These are phyloP conservation scores for Nothobranchius kuhntae DNA, from an alignment of 2,113 vertebrate genomes.

Conservation along the genomic window DNA sequence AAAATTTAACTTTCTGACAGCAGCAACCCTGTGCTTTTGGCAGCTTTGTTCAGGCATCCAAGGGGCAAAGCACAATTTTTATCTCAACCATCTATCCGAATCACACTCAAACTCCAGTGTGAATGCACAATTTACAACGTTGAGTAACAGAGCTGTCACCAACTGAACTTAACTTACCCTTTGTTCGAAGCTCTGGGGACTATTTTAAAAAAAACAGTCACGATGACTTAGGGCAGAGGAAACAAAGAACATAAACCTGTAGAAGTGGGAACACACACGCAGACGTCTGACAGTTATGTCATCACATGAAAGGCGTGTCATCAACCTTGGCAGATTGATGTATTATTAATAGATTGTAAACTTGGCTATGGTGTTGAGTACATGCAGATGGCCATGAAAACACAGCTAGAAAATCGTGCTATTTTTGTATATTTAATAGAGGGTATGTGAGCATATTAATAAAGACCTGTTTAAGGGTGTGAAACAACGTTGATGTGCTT, in stretches of 20 bases:
- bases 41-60: slow-evolving; percentile 10
- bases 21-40: slow-evolving; percentile 4
- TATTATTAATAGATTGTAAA: slow-evolving; percentile 18
- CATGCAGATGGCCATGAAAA: slow-evolving; percentile 21
- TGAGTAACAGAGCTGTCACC: slow-evolving; percentile 37
- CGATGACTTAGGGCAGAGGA: slow-evolving; percentile 51
- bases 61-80: slow-evolving; percentile 6
- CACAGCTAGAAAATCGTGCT: not conserved
- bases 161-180: slow-evolving; percentile 21
- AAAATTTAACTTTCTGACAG: not conserved
- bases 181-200: slow-evolving; percentile 36
- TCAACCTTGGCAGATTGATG: slow-evolving; percentile 35
- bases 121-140: slow-evolving; percentile 18
- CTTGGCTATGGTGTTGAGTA: not conserved
- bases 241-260: slow-evolving; percentile 14
- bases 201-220: slow-evolving; percentile 46
- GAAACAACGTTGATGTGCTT: slow-evolving; percentile 25
- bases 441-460: not conserved
- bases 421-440: not conserved
- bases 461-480: not conserved
- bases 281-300: slow-evolving; percentile 27
- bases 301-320: slow-evolving; percentile 16
- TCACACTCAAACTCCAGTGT: slow-evolving; percentile 23
- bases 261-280: slow-evolving; percentile 1
- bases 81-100: slow-evolving; percentile 21